Evolutionary conservation across 2,888 invertebrate species (phyloP).

Genomic region (Kryphioiulus occultus): DNA sequence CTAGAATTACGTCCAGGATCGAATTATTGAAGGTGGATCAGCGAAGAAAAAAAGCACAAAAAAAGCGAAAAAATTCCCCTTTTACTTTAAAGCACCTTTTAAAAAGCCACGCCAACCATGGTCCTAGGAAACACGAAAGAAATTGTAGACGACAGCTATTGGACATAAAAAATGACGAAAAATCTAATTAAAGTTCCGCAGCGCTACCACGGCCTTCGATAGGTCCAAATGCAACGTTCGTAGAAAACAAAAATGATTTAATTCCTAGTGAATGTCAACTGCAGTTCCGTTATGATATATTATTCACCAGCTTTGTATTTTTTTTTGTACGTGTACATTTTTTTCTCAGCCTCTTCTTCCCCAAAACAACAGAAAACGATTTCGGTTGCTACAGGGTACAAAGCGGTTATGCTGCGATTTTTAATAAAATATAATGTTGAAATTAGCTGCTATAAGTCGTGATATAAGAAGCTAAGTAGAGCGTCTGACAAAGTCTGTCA

Average conservation of each 20-base stretch:
- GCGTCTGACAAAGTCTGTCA: too few relatives aligned
- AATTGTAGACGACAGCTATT: not conserved
- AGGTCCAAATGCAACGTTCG: not conserved
- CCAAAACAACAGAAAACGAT: not conserved
- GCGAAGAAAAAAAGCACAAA: not conserved
- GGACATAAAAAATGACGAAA: constrained; percentile 10
- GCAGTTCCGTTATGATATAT: not conserved
- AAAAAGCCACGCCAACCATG: not conserved
- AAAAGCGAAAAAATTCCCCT: not conserved
- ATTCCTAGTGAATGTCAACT: constrained; percentile 18
- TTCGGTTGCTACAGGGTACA: not conserved
- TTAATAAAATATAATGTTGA: not conserved
- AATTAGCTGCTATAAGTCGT: not conserved
- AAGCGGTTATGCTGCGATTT: not conserved
- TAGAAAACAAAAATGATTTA: not conserved
- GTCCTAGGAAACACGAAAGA: not conserved
- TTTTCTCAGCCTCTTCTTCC: too few relatives aligned
- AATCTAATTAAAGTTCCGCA: constrained; percentile 10
- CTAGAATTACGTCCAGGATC: not conserved
- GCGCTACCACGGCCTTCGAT: not conserved
- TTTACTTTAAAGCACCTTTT: not conserved
- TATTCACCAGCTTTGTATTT: not conserved
- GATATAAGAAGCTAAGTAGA: too few relatives aligned
- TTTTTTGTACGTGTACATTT: too few relatives aligned
- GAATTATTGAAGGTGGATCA: constrained; percentile 14